Evolutionary conservation across 2,113 vertebrate genomes (phyloP).

Genomic region (Phocoena sinus): DNA sequence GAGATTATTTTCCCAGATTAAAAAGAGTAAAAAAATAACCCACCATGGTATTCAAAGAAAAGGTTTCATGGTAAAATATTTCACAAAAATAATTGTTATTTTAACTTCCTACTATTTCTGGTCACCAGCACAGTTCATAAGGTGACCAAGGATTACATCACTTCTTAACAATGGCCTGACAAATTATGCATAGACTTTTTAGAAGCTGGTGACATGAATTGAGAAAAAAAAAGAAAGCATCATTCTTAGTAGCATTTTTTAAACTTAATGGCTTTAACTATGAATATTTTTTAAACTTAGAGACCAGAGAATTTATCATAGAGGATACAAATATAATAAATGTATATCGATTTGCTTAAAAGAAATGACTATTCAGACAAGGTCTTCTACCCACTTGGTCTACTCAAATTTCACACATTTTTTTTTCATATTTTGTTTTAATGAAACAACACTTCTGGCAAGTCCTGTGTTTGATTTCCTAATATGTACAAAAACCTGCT

Average conservation of each 20-base stretch:
- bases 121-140: neutral
- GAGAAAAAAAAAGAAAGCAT: neutral
- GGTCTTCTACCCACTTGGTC: neutral
- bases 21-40: neutral
- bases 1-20: neutral
- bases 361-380: neutral
- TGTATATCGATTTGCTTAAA: neutral
- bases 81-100: neutral
- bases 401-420: neutral
- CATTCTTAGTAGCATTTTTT: neutral
- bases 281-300: neutral
- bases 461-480: neutral
- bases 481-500: slow-evolving; percentile 13
- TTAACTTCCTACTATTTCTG: neutral
- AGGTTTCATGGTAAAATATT: neutral
- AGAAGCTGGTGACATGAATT: neutral
- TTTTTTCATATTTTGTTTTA: neutral
- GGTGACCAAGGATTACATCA: neutral
- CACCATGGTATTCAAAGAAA: neutral
- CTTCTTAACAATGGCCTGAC: neutral
- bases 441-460: neutral
- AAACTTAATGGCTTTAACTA: neutral
- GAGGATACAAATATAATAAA: neutral
- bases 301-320: neutral
- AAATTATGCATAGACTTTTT: neutral